These are phyloP conservation scores for Thera britannica DNA, from an alignment of 2,888 invertebrate genomes.

Conservation along the genomic window DNA sequence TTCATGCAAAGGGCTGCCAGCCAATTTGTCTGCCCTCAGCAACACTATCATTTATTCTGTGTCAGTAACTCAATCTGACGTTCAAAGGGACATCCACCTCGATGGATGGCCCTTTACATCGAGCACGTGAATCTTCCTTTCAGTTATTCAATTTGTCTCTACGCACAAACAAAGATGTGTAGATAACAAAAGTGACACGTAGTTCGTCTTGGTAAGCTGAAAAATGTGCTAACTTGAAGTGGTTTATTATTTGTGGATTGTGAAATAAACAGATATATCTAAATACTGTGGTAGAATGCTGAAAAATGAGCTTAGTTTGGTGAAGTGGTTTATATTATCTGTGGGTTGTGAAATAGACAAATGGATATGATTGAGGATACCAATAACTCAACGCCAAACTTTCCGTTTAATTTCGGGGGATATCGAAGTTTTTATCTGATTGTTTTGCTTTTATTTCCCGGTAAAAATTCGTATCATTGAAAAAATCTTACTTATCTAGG, in stretches of 20 bases:
- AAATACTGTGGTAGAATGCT: no score
- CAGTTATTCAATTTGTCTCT: constrained; percentile 80
- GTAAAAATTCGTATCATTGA: no score
- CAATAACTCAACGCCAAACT: no score
- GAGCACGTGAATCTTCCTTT: constrained; percentile 76
- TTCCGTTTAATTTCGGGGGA: no score
- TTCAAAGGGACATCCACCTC: constrained; percentile 70
- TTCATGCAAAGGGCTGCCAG: constrained; percentile 46
- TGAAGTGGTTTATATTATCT: no score
- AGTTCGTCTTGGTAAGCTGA: background rate
- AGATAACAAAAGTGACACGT: constrained; percentile 45
- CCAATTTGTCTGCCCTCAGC: constrained; percentile 50
- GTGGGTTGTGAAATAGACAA: no score
- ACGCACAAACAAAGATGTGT: constrained; percentile 46
- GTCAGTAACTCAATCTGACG: constrained; percentile 61
- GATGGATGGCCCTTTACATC: constrained; percentile 74
- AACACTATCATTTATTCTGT: constrained; percentile 27
- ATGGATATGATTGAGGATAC: no score
- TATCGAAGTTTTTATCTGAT: no score
- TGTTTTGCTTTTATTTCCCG: no score
- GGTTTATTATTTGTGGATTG: constrained; percentile 2
- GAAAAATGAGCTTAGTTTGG: no score
- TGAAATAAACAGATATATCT: background rate
- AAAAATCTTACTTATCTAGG: no score
- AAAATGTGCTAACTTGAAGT: constrained; percentile 1